A percentile compares a stretch with the other conserved stretches of the same genome.
Evolutionary conservation across 1,140 invertebrate genomes (phyloP).

Genomic region (Drosophila punjabiensis): DNA sequence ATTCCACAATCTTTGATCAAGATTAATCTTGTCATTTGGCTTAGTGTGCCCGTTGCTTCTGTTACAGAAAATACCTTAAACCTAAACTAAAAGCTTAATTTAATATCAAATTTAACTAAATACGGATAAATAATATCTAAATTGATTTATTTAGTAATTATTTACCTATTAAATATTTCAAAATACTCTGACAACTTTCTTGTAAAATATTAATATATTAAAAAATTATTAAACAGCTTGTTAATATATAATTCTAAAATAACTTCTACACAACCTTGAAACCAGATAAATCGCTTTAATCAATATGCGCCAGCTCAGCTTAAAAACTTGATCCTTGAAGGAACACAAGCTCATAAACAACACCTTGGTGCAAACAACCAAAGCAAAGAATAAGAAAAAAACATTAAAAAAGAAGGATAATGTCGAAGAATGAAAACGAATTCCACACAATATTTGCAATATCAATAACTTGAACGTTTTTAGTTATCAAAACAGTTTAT

Average conservation of each 20-base stretch:
- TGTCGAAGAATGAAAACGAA: constrained; percentile 15
- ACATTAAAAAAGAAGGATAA: neutral
- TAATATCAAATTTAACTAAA: neutral
- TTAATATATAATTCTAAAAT: neutral
- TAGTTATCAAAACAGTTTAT: constrained; percentile 80
- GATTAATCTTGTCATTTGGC: neutral
- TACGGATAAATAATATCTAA: neutral
- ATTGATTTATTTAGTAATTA: neutral
- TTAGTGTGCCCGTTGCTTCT: no score
- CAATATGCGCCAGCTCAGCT: neutral
- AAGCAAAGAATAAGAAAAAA: neutral
- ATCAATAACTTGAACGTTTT: constrained; percentile 76
- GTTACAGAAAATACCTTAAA: neutral
- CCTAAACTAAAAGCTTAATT: neutral
- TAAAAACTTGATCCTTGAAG: neutral
- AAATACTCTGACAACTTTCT: neutral
- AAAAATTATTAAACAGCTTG: neutral
- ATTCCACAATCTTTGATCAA: neutral
- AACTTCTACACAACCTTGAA: neutral
- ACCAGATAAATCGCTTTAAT: neutral
- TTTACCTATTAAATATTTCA: neutral
- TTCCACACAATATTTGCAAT: constrained; percentile 70
- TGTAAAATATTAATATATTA: no score
- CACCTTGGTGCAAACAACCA: constrained; percentile 7
- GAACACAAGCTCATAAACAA: constrained; percentile 9